Evolutionary conservation across 2,797 vertebrate genomes (phyloP).

Genomic region (Typhlichthys eigenmanni): DNA sequence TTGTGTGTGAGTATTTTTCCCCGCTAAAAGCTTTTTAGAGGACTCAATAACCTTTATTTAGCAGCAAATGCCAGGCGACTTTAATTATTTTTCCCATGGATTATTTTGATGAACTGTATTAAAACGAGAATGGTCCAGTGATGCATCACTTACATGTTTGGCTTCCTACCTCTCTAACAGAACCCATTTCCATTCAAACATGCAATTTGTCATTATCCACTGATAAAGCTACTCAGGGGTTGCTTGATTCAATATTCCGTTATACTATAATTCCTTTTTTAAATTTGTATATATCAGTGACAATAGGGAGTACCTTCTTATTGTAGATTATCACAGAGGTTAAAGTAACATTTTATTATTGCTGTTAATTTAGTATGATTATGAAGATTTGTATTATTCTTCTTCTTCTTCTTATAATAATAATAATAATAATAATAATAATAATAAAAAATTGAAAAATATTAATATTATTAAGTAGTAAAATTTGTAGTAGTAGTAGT

Average conservation of each 20-base stretch:
- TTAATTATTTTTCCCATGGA: background rate
- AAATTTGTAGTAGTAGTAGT: too few relatives aligned
- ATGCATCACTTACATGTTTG: constrained; percentile 1
- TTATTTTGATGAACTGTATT: constrained; percentile 20
- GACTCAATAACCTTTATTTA: constrained; percentile 37
- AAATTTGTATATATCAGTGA: background rate
- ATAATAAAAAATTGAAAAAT: too few relatives aligned
- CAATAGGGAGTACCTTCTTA: background rate
- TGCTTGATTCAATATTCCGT: background rate
- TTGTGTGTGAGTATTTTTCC: background rate
- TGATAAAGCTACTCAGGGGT: constrained; percentile 3
- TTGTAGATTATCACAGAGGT: too few relatives aligned
- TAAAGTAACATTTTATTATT: too few relatives aligned
- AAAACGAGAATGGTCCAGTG: constrained; percentile 3
- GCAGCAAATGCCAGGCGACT: constrained; percentile 7
- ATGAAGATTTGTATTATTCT: too few relatives aligned
- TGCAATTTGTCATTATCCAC: background rate
- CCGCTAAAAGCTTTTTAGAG: constrained; percentile 1
- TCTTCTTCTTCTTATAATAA: too few relatives aligned
- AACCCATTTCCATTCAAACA: background rate
- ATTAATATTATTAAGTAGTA: too few relatives aligned
- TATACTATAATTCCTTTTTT: background rate
- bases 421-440: too few relatives aligned
- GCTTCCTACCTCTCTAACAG: constrained; percentile 1
- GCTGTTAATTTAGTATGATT: too few relatives aligned